Evolutionary conservation across 1,140 invertebrate genomes (phyloP), one percentile per base, ranked within the genome.

Genomic region (Drosophila ohnishii): DNA sequence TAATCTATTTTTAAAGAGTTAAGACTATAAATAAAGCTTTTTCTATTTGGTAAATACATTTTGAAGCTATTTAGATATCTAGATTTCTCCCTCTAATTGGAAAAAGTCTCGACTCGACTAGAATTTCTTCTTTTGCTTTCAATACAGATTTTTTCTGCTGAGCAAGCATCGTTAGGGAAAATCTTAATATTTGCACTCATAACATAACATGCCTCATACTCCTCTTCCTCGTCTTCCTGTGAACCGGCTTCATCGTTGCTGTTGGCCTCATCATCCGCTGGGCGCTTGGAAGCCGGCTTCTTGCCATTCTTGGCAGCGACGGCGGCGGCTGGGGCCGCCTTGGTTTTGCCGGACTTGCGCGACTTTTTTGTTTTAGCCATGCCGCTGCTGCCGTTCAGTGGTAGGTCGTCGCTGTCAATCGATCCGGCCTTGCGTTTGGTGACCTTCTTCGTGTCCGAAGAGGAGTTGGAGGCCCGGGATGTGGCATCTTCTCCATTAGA

Each of bases 341-440:
- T 81, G 3, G 66, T 6, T 35, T 71, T 84, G 57, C 22, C 40
- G 11, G 40, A 37, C n/a, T 75, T 77, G 16, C 62, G 67, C 8
- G 51, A 1, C 55, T 88, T 84, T 47, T 85, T 88, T 3, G 37
- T 22, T 32, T 13, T 35, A 3, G 32, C n/a, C 2, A 6, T 19
- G 14, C n/a, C 60, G 45, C 83, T 19, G 14, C n/a, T 62, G 45
- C 83, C 83, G 45, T 88, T 88, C 2, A 84, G 35, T 3, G 85
- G 75, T 16, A 70, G n/a, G 35, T 76, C 71, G 14, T 88, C 84
- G 60, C 74, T 84, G n/a, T 86, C 85, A 22, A 58, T 37, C 2
- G 59, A 66, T 8, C 3, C 65, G 3, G 44, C 39, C 39, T 72
- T 83, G 32, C 59, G 56, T 8, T 78, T 75, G 16, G 14, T 10